These are phyloP conservation scores for Ciconia maguari DNA, from an alignment of 2,113 vertebrate genomes.

Conservation along the genomic window DNA sequence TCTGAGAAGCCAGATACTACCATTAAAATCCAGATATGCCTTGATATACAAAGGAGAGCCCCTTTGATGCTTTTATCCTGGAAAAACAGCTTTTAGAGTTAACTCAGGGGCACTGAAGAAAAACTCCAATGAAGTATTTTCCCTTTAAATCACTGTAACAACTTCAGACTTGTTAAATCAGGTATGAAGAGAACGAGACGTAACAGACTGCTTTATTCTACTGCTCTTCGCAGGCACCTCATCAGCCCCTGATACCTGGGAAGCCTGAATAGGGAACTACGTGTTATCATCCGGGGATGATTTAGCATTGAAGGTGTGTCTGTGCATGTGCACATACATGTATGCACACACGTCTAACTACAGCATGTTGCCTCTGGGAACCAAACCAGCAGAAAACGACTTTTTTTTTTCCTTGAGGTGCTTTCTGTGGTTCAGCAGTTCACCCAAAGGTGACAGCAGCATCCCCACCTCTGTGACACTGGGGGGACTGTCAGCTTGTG, in stretches of 20 bases:
- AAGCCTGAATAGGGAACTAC: background rate
- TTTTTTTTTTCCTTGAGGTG: too few species aligned
- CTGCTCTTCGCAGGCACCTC: background rate
- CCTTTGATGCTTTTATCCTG: background rate
- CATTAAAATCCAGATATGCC: background rate
- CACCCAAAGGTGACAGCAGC: background rate
- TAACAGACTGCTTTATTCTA: background rate
- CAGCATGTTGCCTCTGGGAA: background rate
- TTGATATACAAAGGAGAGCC: background rate
- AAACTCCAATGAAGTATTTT: background rate
- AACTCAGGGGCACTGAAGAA: background rate
- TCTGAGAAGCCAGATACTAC: background rate
- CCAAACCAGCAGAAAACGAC: background rate
- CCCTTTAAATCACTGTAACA: background rate
- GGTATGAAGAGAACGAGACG: accelerated
- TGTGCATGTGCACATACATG: too few species aligned
- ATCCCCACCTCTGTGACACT: accelerated
- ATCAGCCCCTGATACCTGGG: background rate
- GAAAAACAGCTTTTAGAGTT: background rate
- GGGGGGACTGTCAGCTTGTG: background rate
- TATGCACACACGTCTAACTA: accelerated
- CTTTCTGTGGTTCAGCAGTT: background rate
- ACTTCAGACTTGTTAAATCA: background rate
- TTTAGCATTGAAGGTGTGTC: background rate
- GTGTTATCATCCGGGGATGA: accelerated